A percentile compares a stretch with the other conserved stretches of the same genome.
Conservation (phyloP, 2,888 invertebrate species). For the Macrosoma leucophasiata region DNA sequence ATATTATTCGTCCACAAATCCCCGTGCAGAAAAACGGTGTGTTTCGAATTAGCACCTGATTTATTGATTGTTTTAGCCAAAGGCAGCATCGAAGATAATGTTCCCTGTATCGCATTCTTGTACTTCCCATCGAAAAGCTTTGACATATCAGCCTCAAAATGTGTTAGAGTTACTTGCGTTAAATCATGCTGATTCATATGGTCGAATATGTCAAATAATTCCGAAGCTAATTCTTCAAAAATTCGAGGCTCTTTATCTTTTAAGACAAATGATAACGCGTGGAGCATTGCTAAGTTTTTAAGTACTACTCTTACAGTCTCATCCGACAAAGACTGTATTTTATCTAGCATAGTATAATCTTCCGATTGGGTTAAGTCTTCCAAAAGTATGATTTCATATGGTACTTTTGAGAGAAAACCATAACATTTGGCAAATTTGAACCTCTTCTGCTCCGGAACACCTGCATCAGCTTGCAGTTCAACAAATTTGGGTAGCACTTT, state of each 20-base stretch:
- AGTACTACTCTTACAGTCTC: conserved; percentile 34
- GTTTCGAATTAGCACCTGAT: conserved; percentile 27
- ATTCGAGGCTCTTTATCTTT: conserved; percentile 35
- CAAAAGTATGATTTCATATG: conserved; percentile 38
- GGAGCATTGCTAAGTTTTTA: conserved; percentile 38
- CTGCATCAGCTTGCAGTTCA: conserved; percentile 35
- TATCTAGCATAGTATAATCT: conserved; percentile 38
- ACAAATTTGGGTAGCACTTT: conserved; percentile 5
- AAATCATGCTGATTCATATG: not conserved
- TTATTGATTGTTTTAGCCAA: conserved; percentile 18
- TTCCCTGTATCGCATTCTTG: conserved; percentile 26
- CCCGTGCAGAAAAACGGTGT: conserved; percentile 38
- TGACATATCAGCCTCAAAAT: not conserved
- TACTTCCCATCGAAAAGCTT: conserved; percentile 29
- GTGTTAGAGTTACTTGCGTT: not conserved
- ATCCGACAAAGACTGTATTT: conserved; percentile 32
- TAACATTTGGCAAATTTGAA: conserved; percentile 37
- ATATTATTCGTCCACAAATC: conserved; percentile 48
- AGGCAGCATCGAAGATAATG: conserved; percentile 13
- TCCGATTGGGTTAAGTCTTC: conserved; percentile 37
- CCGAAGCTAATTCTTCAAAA: conserved; percentile 19
- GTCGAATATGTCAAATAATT: not conserved
- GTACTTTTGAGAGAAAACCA: conserved; percentile 29
- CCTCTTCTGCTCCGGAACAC: conserved; percentile 31
- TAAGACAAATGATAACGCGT: conserved; percentile 41